Percentiles rank a stretch among this genome's conserved stretches.
These are phyloP conservation scores for Ramphastos sulfuratus DNA, from an alignment of 2,113 vertebrate species.

Conservation along the genomic window DNA sequence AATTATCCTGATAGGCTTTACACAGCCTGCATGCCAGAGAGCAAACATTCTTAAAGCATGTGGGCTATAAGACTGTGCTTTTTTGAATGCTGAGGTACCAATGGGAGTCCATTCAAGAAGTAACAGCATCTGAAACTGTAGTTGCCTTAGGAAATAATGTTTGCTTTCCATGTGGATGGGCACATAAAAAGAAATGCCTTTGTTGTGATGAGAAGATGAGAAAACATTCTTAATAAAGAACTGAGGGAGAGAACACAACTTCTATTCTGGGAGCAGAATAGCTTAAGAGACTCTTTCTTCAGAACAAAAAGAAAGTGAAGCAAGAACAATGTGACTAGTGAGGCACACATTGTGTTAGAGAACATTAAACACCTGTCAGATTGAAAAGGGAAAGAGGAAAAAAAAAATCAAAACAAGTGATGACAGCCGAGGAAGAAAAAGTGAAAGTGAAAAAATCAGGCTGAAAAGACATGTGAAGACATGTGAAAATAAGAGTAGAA, in stretches of 20 bases:
- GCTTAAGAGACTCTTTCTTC: not conserved
- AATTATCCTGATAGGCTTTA: not conserved
- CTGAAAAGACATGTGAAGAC: not conserved
- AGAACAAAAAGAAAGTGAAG: not conserved
- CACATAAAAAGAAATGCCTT: not conserved
- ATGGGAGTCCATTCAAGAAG: not conserved
- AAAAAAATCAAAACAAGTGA: not conserved
- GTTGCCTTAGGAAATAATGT: not conserved
- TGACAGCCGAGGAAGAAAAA: not conserved
- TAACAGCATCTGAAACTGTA: not conserved
- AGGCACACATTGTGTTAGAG: not conserved
- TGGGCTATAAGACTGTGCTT: not conserved
- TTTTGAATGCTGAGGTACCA: not conserved
- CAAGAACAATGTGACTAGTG: not conserved
- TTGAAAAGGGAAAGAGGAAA: not conserved
- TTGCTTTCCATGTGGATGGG: not conserved
- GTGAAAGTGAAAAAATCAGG: not conserved
- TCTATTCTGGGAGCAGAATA: not conserved
- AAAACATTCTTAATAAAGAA: not conserved
- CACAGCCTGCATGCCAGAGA: not conserved
- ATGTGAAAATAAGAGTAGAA: not conserved
- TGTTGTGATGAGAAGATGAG: not conserved
- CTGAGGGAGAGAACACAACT: not conserved
- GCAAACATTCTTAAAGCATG: not conserved
- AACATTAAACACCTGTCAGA: not conserved